Base-by-base conservation (phyloP, 2,113 vertebrate species). In the Mirounga angustirostris region DNA sequence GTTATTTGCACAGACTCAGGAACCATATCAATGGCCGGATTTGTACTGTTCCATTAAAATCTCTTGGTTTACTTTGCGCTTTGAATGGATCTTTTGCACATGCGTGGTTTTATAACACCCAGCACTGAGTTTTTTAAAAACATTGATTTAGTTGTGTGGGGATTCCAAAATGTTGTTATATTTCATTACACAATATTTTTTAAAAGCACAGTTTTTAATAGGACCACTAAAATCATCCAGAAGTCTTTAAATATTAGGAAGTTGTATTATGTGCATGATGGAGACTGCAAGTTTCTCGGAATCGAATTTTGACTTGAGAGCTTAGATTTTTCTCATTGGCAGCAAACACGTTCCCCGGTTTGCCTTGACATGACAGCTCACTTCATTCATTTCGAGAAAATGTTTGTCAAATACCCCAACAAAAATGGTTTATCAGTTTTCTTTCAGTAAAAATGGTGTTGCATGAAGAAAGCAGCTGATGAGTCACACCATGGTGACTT, bases 401-500 rank as follows among this genome's bases (percentile, higher is more conserved):
- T 28, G 54, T 14, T 56, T 46, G 33, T 86, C 63, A 56, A 67
- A 19, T 28, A 24, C 5, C 14, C 9, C 69, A 24, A 28, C 43
- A 46, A 33, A 58, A 85, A 40, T 5, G 63, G 50, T 40, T 63
- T 11, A 13, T 58, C 74, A 40, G 21, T 52, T 59, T 71, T 46
- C 24, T 46, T 61, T 61, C n/a, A 21, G 24, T 18, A 40, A 61
- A 21, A 54, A 30, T 16, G 11, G 26, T 22, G 46, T 30, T 40
- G 59, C 24, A 6, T 28, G 50, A 67, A 40, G n/a, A 59, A 82
- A n/a, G 67, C 15, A 18, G 19, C 36, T 73, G 33, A 5, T 1
- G 2, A 2, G 33, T 63, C 67, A 67, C 52, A 43, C 5, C 1
- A 1, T 2, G 0, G 16, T 13, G 10, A 36, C 36, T 36, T 36